phyloP scores from a whole-genome alignment of 2,888 invertebrate species.

The Anthrax anthrax region DNA sequence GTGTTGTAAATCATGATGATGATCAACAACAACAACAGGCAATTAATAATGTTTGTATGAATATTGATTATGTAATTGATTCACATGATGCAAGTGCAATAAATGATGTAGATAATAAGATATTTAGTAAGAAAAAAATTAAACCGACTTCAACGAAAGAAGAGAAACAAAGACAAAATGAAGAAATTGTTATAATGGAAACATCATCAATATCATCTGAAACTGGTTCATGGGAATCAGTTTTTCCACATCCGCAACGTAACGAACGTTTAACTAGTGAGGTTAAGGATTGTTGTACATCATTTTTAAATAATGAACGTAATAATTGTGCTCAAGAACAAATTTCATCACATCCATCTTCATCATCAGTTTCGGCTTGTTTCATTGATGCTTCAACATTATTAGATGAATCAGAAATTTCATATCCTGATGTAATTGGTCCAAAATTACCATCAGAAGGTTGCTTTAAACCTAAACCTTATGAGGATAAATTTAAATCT shows the following conservation, averaged over 20 bases:
- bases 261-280: slow-evolving; percentile 12
- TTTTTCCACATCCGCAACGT: slow-evolving; percentile 36
- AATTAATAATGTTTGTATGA: neutral
- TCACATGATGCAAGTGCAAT: neutral
- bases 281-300: slow-evolving; percentile 35
- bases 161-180: slow-evolving; percentile 46
- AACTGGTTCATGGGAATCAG: slow-evolving; percentile 50
- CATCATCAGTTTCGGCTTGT: slow-evolving; percentile 38
- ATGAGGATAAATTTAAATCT: neutral
- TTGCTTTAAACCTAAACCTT: slow-evolving; percentile 2
- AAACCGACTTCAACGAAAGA: slow-evolving; percentile 33
- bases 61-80: neutral
- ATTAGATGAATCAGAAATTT: slow-evolving; percentile 49
- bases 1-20: slow-evolving; percentile 17
- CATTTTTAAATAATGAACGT: slow-evolving; percentile 34
- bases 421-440: slow-evolving; percentile 19
- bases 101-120: slow-evolving; percentile 13
- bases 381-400: slow-evolving; percentile 68
- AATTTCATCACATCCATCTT: slow-evolving; percentile 2
- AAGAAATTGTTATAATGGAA: slow-evolving; percentile 46
- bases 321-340: slow-evolving; percentile 16
- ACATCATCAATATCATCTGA: slow-evolving; percentile 49
- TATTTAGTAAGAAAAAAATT: slow-evolving; percentile 10
- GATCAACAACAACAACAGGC: slow-evolving; percentile 12
- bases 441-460: slow-evolving; percentile 6